A percentile compares a stretch with the other conserved stretches of the same genome.
phyloP scores from a whole-genome alignment of 1,140 invertebrate genomes.

The Calosoma granatense region DNA sequence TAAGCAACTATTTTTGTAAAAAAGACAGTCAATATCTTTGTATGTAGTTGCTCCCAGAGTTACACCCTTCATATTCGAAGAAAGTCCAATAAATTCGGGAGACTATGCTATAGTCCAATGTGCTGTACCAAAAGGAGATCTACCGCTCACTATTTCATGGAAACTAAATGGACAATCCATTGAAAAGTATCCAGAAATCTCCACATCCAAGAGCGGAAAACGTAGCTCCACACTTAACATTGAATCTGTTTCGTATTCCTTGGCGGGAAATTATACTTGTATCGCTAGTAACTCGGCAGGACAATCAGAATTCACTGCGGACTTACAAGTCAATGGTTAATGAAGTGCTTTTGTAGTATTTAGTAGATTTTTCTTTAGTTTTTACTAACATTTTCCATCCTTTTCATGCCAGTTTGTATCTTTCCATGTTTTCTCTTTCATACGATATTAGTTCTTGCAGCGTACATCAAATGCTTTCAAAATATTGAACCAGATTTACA shows the following conservation, averaged over 20 bases:
- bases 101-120: slow-evolving; percentile 64
- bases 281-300: slow-evolving; percentile 67
- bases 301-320: slow-evolving; percentile 52
- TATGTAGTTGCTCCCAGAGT: slow-evolving; percentile 53
- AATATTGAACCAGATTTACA: too few species aligned
- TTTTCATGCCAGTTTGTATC: too few species aligned
- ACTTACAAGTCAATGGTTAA: slow-evolving; percentile 53
- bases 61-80: slow-evolving; percentile 57
- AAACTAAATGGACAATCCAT: slow-evolving; percentile 42
- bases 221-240: slow-evolving; percentile 47
- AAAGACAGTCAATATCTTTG: too few species aligned
- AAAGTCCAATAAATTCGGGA: slow-evolving; percentile 56
- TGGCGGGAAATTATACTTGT: slow-evolving; percentile 70
- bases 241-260: slow-evolving; percentile 58
- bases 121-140: slow-evolving; percentile 58
- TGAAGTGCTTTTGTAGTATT: slow-evolving; percentile 24
- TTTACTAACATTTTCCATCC: too few species aligned
- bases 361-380: too few species aligned
- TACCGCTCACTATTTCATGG: slow-evolving; percentile 58
- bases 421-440: too few species aligned
- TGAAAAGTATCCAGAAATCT: slow-evolving; percentile 37
- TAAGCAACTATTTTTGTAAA: not conserved
- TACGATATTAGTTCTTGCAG: too few species aligned
- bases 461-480: too few species aligned
- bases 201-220: slow-evolving; percentile 36